phyloP scores from a whole-genome alignment of 2,113 vertebrate species.

The Actinemys pallida region DNA sequence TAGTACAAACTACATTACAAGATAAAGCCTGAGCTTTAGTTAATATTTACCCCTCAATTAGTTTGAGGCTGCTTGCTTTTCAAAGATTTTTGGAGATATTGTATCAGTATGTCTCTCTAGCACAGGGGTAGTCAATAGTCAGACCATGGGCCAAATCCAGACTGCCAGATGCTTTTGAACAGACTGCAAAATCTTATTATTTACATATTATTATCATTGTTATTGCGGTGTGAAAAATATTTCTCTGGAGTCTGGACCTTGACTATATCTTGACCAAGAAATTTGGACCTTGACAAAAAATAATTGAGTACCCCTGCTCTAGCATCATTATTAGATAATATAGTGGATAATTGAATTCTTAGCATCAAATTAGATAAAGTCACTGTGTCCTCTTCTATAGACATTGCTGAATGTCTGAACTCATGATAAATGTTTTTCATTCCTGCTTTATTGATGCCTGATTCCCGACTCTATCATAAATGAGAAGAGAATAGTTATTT shows the following conservation, averaged over 20 bases:
- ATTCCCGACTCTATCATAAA: background rate
- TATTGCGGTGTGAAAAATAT: no score
- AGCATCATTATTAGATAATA: conserved; percentile 5
- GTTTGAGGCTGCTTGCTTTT: background rate
- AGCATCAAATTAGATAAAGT: background rate
- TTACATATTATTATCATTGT: no score
- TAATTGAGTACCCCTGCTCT: background rate
- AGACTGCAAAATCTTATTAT: no score
- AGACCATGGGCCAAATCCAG: no score
- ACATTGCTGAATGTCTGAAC: background rate
- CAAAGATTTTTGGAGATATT: background rate
- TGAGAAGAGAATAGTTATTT: background rate
- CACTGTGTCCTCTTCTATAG: background rate
- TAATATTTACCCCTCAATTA: background rate
- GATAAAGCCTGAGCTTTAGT: background rate
- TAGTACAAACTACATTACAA: background rate
- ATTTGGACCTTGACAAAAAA: no score
- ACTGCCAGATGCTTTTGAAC: no score
- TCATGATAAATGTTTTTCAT: background rate
- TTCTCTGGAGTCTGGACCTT: no score
- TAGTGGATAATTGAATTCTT: background rate
- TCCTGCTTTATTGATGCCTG: background rate
- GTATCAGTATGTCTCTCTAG: background rate
- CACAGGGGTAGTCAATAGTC: no score
- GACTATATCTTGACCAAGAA: no score